Evolutionary conservation across 2,888 invertebrate species (phyloP).

Genomic region (Stenichneumon culpator): DNA sequence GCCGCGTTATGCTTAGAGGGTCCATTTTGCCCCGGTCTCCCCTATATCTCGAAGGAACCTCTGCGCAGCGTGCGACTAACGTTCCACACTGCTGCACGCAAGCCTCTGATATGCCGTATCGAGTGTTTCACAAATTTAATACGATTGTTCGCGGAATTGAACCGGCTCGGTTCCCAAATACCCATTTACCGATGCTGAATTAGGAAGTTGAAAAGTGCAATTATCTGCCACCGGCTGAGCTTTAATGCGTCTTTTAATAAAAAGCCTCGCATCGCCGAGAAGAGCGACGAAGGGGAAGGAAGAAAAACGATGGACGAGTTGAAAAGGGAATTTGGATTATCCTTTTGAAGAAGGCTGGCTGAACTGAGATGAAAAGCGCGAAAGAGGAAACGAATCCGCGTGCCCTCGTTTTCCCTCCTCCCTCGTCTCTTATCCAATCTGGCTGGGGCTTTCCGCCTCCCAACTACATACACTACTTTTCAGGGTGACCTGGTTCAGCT

Average conservation of each 20-base stretch:
- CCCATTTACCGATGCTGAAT: not conserved
- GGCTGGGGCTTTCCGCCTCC: not conserved
- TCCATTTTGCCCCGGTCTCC: too few relatives aligned
- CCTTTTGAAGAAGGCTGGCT: conserved; percentile 6
- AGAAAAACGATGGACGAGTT: not conserved
- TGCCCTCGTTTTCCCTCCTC: conserved; percentile 19
- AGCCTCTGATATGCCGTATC: not conserved
- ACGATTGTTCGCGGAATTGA: not conserved
- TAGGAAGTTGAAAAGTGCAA: not conserved
- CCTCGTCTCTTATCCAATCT: conserved; percentile 19
- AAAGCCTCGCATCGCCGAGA: not conserved
- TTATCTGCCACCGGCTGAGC: not conserved
- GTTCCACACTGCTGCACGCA: too few relatives aligned
- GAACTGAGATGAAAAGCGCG: conserved; percentile 22
- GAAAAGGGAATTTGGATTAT: conserved; percentile 19
- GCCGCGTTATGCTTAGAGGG: too few relatives aligned
- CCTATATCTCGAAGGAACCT: not conserved
- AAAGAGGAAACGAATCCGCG: conserved; percentile 17
- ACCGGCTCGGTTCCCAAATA: not conserved
- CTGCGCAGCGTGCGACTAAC: not conserved
- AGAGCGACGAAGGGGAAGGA: not conserved
- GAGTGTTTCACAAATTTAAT: not conserved
- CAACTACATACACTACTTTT: conserved; percentile 69
- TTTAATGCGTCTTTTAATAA: not conserved
- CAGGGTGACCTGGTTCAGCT: conserved; percentile 96